Evolutionary conservation across 2,797 vertebrate genomes (phyloP).

Genomic region (Cossypha heuglini): DNA sequence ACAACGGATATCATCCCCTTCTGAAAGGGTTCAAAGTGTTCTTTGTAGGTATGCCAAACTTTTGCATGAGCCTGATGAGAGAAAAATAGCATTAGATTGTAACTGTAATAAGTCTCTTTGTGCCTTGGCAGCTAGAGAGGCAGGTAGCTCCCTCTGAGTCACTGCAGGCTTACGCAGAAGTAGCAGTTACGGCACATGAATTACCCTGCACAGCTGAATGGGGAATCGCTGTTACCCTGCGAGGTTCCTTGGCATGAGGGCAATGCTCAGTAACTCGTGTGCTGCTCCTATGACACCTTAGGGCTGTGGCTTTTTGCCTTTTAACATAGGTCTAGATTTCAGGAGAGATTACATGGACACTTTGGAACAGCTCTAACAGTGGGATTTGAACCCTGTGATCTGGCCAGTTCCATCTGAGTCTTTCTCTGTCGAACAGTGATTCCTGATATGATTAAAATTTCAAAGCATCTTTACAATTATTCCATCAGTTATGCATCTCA

Average conservation of each 20-base stretch:
- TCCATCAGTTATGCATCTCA: background rate
- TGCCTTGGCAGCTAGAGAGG: background rate
- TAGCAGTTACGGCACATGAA: background rate
- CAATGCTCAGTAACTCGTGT: background rate
- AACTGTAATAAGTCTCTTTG: background rate
- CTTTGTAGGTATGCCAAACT: conserved; percentile 89
- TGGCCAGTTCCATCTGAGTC: background rate
- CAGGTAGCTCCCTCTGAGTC: background rate
- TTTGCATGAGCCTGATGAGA: conserved; percentile 88
- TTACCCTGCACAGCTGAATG: background rate
- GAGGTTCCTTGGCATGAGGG: background rate
- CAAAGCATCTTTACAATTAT: background rate
- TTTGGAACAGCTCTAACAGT: background rate
- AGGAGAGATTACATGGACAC: background rate
- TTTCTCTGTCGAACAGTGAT: background rate
- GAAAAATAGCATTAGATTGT: conserved; percentile 4
- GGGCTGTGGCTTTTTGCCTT: background rate
- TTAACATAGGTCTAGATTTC: background rate
- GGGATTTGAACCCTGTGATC: background rate
- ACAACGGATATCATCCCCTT: conserved; percentile 88
- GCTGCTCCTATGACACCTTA: background rate
- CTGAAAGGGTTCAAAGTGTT: conserved; percentile 82
- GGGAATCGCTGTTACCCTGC: background rate
- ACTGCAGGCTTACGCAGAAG: background rate
- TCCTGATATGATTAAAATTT: background rate